Evolutionary conservation across 2,797 vertebrate species (phyloP).

Genomic region (Darevskia mixta): DNA sequence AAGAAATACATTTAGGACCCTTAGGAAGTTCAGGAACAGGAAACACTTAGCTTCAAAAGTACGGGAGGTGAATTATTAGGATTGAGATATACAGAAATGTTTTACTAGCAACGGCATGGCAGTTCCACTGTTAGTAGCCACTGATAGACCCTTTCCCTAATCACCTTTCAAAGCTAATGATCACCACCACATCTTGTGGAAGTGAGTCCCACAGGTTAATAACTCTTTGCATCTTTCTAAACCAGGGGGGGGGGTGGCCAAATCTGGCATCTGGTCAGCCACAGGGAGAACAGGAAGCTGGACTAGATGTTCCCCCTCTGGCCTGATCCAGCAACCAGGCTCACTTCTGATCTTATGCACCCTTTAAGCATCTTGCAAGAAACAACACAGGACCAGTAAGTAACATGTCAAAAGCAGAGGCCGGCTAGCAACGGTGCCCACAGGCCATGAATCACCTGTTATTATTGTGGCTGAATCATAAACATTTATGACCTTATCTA

Average conservation of each 20-base stretch:
- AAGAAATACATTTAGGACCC: neutral
- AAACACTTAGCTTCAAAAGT: neutral
- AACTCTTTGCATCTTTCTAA: too few species aligned
- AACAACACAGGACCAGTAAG: neutral
- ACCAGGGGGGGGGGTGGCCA: too few species aligned
- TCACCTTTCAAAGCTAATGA: too few species aligned
- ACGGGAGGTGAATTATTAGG: neutral
- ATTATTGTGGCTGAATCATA: neutral
- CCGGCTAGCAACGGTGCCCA: neutral
- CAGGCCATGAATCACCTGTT: neutral
- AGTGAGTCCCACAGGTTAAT: too few species aligned
- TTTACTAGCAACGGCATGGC: neutral
- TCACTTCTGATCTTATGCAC: neutral
- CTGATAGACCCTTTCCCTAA: neutral
- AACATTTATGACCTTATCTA: neutral
- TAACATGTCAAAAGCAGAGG: neutral
- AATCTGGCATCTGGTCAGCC: too few species aligned
- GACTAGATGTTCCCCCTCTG: too few species aligned
- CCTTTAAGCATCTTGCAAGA: neutral
- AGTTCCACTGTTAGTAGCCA: neutral
- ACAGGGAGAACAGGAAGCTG: too few species aligned
- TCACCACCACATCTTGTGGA: too few species aligned
- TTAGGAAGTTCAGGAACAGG: neutral
- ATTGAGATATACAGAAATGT: neutral
- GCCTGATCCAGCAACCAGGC: too few species aligned